These are phyloP conservation scores for Camelus bactrianus DNA, from an alignment of 2,113 vertebrate species.

Conservation along the genomic window DNA sequence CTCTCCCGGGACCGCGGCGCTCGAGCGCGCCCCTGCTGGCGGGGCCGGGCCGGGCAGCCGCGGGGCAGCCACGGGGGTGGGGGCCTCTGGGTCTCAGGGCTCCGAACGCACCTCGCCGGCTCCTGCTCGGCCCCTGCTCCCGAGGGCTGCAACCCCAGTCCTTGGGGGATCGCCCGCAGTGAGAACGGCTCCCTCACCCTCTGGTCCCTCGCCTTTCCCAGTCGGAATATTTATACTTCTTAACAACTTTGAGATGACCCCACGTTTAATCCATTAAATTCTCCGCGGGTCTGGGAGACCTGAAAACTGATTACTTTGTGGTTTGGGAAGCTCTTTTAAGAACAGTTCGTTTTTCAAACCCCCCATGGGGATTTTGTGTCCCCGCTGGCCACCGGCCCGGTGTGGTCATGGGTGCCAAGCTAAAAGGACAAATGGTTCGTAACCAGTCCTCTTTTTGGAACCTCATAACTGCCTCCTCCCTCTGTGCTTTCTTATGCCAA, in stretches of 20 bases:
- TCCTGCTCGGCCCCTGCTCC: fast-evolving
- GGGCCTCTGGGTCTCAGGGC: no score
- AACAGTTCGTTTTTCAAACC: background rate
- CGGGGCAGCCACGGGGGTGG: no score
- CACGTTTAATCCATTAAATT: background rate
- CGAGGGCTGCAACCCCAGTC: background rate
- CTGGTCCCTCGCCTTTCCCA: background rate
- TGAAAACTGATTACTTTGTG: background rate
- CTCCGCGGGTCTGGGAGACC: background rate
- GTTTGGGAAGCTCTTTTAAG: background rate
- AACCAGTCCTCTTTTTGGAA: background rate
- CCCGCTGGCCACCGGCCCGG: background rate
- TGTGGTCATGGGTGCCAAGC: background rate
- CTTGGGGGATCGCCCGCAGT: background rate
- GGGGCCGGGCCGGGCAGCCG: background rate
- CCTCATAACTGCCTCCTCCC: background rate
- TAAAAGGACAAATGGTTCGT: background rate
- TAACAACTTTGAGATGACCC: background rate
- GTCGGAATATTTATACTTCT: background rate
- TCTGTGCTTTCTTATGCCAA: background rate
- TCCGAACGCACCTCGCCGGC: background rate
- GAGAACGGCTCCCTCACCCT: background rate
- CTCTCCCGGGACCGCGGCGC: background rate
- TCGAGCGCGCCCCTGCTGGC: background rate
- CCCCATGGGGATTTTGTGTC: background rate